phyloP scores from a whole-genome alignment of 2,113 vertebrate genomes.

The Ranitomeya imitator region DNA sequence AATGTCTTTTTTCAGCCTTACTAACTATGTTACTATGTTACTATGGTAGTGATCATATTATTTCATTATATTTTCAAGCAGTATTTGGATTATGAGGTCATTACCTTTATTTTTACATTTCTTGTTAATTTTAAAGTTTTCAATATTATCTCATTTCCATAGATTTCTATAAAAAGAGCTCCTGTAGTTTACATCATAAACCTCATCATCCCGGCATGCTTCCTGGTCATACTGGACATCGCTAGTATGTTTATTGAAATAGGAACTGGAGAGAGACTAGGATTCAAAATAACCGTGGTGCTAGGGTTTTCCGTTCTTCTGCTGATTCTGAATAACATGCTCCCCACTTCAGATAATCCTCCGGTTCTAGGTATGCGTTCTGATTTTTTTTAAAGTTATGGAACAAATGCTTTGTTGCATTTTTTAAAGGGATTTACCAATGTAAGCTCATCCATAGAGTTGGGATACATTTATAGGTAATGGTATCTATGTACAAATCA shows the following conservation, averaged over 20 bases:
- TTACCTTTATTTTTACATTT: not conserved
- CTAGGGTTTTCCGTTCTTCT: slow-evolving; percentile 51
- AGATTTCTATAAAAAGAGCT: slow-evolving; percentile 63
- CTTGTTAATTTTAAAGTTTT: not conserved
- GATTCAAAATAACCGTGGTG: slow-evolving; percentile 41
- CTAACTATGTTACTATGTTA: too few species aligned
- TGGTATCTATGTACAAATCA: too few species aligned
- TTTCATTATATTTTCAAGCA: too few species aligned
- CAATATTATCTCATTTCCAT: not conserved
- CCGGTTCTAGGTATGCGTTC: slow-evolving; percentile 15
- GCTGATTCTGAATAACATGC: slow-evolving; percentile 64
- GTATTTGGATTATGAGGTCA: not conserved
- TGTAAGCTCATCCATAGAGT: too few species aligned
- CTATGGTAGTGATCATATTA: too few species aligned
- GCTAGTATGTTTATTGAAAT: slow-evolving; percentile 77
- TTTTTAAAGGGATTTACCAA: too few species aligned
- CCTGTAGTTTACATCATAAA: slow-evolving; percentile 73
- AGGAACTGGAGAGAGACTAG: slow-evolving; percentile 59
- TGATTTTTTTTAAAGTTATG: not conserved
- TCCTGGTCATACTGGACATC: slow-evolving; percentile 72
- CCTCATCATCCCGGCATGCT: slow-evolving; percentile 75
- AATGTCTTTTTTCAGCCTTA: too few species aligned
- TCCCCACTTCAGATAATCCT: slow-evolving; percentile 64
- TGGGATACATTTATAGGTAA: too few species aligned
- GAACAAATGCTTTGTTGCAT: not conserved